A percentile compares a stretch with the other conserved stretches of the same genome.
phyloP scores from a whole-genome alignment of 2,888 invertebrate species.

The Drosophila affinis region DNA sequence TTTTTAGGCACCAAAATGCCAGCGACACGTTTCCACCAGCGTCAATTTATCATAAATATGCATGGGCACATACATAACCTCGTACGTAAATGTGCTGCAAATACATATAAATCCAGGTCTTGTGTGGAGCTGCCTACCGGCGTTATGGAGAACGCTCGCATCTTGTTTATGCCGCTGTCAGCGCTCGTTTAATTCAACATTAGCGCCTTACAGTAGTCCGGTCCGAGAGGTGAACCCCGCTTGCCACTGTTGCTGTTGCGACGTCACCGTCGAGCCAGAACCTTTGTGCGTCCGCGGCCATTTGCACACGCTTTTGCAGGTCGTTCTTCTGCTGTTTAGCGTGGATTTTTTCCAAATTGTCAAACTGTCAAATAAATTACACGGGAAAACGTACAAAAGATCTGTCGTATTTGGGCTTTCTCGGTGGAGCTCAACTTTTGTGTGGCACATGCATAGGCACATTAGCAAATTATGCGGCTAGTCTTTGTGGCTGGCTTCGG shows the following conservation, averaged over 20 bases:
- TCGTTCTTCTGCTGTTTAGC: constrained; percentile 34
- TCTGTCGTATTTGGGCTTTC: constrained; percentile 53
- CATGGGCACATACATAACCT: constrained; percentile 13
- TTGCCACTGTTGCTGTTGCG: constrained; percentile 45
- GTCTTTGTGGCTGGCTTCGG: constrained; percentile 43
- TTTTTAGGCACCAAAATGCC: constrained; percentile 70
- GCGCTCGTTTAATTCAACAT: constrained; percentile 78
- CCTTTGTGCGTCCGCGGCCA: constrained; percentile 59
- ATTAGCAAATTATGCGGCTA: constrained; percentile 36
- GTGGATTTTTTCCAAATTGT: constrained; percentile 62
- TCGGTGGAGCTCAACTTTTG: constrained; percentile 45
- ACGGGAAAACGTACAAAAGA: constrained; percentile 58
- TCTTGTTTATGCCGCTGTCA: constrained; percentile 74
- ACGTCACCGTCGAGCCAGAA: constrained; percentile 37
- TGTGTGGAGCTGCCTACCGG: constrained; percentile 35
- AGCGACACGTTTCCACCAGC: constrained; percentile 67
- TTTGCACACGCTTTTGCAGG: constrained; percentile 60
- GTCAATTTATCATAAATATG: constrained; percentile 77
- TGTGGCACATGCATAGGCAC: constrained; percentile 28
- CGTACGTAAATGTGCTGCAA: constrained; percentile 27
- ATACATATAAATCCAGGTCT: constrained; percentile 44
- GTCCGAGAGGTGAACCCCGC: constrained; percentile 53
- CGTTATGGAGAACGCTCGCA: constrained; percentile 47
- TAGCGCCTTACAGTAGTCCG: constrained; percentile 73
- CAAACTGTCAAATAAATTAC: constrained; percentile 78